These are phyloP conservation scores for Lepidochitona cinerea DNA, from an alignment of 2,888 invertebrate genomes.

Conservation along the genomic window DNA sequence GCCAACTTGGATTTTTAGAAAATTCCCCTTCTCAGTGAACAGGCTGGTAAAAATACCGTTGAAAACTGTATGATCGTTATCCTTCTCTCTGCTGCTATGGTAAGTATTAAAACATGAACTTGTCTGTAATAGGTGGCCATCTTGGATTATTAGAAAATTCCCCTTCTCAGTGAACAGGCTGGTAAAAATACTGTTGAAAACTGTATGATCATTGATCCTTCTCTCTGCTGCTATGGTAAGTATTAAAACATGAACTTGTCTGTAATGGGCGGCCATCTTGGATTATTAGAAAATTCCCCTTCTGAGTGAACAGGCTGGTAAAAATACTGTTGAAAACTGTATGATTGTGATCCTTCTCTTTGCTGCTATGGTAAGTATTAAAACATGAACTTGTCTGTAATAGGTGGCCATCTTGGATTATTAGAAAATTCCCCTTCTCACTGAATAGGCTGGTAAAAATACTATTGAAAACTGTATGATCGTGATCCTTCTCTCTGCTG, in stretches of 20 bases:
- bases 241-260: neutral
- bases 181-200: constrained; percentile 92
- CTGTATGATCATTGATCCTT: constrained; percentile 86
- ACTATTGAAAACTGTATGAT: no score
- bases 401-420: no score
- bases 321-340: constrained; percentile 90
- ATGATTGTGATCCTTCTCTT: constrained; percentile 87
- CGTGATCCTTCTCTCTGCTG: no score
- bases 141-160: no score
- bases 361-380: constrained; percentile 79
- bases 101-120: constrained; percentile 63
- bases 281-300: constrained; percentile 80
- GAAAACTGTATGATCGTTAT: constrained; percentile 91
- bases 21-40: constrained; percentile 82
- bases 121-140: neutral
- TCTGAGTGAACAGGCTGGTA: constrained; percentile 87
- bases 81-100: constrained; percentile 85
- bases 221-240: constrained; percentile 85
- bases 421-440: no score
- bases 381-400: neutral
- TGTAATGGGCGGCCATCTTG: no score
- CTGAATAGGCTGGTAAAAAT: no score
- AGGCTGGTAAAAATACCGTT: constrained; percentile 90
- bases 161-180: constrained; percentile 84
- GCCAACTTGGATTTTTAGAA: no score